Evolutionary conservation across 2,113 vertebrate genomes (phyloP).

Genomic region (Cheirogaleus medius): DNA sequence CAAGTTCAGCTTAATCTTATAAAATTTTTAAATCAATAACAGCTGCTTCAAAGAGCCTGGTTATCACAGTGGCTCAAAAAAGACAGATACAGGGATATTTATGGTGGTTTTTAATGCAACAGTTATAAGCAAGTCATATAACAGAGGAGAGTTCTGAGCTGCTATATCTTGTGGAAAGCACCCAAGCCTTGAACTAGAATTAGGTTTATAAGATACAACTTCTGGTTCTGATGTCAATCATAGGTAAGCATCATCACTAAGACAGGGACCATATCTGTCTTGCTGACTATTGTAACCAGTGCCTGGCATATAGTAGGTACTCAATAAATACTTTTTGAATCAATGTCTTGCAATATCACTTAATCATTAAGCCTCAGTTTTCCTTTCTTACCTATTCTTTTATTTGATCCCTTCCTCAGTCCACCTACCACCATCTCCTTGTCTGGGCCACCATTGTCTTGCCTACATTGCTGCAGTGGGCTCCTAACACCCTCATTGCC

Average conservation of each 20-base stretch:
- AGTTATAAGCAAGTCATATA: background rate
- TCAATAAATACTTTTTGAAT: background rate
- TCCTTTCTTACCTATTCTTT: background rate
- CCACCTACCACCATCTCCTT: background rate
- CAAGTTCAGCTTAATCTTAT: slow-evolving; percentile 49
- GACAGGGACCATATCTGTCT: background rate
- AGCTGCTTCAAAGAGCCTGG: slow-evolving; percentile 50
- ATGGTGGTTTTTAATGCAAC: background rate
- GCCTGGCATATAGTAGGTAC: background rate
- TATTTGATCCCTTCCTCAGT: background rate
- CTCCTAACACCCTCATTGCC: background rate
- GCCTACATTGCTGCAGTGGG: background rate
- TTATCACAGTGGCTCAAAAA: background rate
- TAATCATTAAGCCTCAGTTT: background rate
- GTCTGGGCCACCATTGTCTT: background rate
- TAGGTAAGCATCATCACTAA: background rate
- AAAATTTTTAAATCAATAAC: slow-evolving; percentile 69
- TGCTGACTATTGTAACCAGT: background rate
- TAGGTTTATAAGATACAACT: background rate
- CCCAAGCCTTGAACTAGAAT: background rate
- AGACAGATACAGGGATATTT: background rate
- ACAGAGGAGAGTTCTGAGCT: background rate
- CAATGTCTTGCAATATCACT: background rate
- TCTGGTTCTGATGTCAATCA: background rate
- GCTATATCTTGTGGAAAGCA: background rate